Evolutionary conservation across 1,140 invertebrate species (phyloP).

Genomic region (Nasonia vitripennis): DNA sequence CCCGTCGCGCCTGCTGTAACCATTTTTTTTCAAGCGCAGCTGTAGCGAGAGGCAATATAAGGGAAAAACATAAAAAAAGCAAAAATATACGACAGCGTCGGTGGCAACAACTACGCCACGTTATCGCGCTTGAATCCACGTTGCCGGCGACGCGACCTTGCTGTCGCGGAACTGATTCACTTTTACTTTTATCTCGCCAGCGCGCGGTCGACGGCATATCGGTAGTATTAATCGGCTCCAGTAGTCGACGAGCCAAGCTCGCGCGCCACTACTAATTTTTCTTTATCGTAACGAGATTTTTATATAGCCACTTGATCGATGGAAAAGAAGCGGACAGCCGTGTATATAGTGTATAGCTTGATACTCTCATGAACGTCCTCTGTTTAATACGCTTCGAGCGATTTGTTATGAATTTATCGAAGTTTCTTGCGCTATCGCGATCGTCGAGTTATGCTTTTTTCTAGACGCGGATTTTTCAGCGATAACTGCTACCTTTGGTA

Average conservation of each 20-base stretch:
- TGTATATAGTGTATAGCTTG: not conserved
- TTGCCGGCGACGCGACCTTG: not conserved
- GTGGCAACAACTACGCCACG: not conserved
- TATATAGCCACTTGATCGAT: not conserved
- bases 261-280: constrained; percentile 45
- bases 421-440: not conserved
- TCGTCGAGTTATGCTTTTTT: too few relatives aligned
- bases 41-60: not conserved
- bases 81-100: not conserved
- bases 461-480: not conserved
- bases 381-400: not conserved
- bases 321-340: not conserved
- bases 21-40: not conserved
- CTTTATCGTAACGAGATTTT: constrained; percentile 23
- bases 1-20: not conserved
- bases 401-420: not conserved
- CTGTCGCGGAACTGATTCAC: constrained; percentile 2
- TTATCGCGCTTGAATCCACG: not conserved
- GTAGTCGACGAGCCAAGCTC: not conserved
- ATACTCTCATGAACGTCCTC: not conserved
- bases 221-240: not conserved
- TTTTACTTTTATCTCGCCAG: not conserved
- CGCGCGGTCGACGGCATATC: not conserved
- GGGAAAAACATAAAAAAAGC: not conserved
- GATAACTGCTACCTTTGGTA: not conserved